A percentile compares a stretch with the other conserved stretches of the same genome.
phyloP scores from a whole-genome alignment of 2,797 vertebrate genomes.

The Scolopax rusticola region DNA sequence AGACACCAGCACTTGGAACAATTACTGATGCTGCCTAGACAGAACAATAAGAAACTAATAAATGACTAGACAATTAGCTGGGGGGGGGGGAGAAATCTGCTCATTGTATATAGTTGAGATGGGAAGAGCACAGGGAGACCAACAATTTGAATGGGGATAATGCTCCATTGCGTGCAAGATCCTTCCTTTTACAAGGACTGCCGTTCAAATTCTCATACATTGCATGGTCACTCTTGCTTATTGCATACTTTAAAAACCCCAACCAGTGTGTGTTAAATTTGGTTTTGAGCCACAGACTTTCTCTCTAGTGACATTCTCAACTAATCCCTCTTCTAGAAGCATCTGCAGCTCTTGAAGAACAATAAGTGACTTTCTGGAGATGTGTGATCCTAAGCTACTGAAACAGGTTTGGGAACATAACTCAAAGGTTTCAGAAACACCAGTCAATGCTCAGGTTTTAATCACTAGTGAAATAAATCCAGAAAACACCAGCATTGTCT shows the following conservation, averaged over 20 bases:
- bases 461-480: not conserved
- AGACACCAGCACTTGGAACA: conserved; percentile 14
- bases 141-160: not conserved
- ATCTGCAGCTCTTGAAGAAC: not conserved
- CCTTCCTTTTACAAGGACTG: not conserved
- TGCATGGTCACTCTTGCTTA: not conserved
- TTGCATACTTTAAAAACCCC: fast-evolving
- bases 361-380: not conserved
- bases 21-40: not conserved
- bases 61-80: not conserved
- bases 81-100: not conserved
- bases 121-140: not conserved
- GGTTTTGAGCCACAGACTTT: not conserved
- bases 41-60: conserved; percentile 23
- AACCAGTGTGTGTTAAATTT: not conserved
- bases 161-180: not conserved
- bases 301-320: not conserved
- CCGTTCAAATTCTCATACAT: not conserved
- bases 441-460: not conserved
- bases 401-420: not conserved
- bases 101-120: not conserved
- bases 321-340: not conserved
- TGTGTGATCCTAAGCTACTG: not conserved
- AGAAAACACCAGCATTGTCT: not conserved
- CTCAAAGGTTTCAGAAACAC: not conserved